phyloP scores from a whole-genome alignment of 2,113 vertebrate species.

The Callopanchax toddi region DNA sequence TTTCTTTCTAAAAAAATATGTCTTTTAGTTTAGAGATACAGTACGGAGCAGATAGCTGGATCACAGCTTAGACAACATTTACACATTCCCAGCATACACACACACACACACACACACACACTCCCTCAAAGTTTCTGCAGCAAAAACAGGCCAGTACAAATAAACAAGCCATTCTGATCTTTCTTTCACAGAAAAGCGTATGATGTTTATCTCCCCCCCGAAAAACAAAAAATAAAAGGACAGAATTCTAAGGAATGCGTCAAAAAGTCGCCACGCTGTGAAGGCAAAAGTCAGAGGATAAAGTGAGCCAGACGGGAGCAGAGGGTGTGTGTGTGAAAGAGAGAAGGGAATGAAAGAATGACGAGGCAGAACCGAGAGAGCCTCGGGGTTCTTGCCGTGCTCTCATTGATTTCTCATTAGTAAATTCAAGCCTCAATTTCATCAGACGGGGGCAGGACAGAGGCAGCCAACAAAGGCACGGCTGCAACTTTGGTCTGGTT shows the following conservation, averaged over 20 bases:
- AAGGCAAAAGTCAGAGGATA: conserved; percentile 21
- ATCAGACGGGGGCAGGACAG: conserved; percentile 37
- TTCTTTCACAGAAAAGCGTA: conserved; percentile 58
- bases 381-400: conserved; percentile 41
- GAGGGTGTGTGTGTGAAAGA: conserved; percentile 7
- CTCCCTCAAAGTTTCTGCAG: conserved; percentile 33
- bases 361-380: conserved; percentile 25
- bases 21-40: conserved; percentile 46
- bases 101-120: conserved; percentile 20
- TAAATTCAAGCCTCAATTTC: conserved; percentile 64
- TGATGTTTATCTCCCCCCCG: conserved; percentile 49
- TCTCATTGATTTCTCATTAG: conserved; percentile 73
- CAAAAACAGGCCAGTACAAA: conserved; percentile 48
- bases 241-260: conserved; percentile 39
- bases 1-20: conserved; percentile 12
- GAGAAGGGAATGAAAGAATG: conserved; percentile 34
- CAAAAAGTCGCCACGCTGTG: conserved; percentile 2
- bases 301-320: conserved; percentile 26
- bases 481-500: conserved; percentile 46
- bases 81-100: not conserved
- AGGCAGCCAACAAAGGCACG: conserved; percentile 52
- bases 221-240: conserved; percentile 31
- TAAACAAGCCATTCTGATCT: conserved; percentile 67
- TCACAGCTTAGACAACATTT: conserved; percentile 20
- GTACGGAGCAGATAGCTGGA: conserved; percentile 48